Conservation (phyloP, 2,113 vertebrate species). For the Protobothrops flavoviridis region DNA sequence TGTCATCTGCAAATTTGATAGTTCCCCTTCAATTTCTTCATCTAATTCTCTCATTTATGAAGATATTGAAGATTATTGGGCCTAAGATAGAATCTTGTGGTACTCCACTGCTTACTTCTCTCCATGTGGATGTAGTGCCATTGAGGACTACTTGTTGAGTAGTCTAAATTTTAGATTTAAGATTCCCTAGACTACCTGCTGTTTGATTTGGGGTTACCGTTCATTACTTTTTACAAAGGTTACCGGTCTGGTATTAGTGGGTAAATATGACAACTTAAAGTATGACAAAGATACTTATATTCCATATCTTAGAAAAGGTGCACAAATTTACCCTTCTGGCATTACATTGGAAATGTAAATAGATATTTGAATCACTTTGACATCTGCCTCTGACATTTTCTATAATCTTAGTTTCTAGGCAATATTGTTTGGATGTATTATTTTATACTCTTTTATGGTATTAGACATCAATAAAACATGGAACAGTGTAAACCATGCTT, state of each 20-base stretch:
- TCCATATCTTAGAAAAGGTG: neutral
- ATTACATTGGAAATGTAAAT: neutral
- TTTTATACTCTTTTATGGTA: neutral
- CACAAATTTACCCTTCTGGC: neutral
- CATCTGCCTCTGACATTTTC: neutral
- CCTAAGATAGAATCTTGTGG: too few relatives aligned
- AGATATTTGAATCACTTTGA: neutral
- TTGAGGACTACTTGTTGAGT: too few relatives aligned
- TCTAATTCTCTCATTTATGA: too few relatives aligned
- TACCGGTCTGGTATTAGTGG: neutral
- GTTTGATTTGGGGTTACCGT: neutral
- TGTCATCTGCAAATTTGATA: too few relatives aligned
- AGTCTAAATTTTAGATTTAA: too few relatives aligned
- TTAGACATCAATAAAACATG: neutral
- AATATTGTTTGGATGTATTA: neutral
- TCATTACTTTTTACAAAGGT: neutral
- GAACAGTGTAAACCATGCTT: neutral
- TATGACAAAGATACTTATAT: neutral
- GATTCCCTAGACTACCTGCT: too few relatives aligned
- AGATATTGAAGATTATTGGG: too few relatives aligned
- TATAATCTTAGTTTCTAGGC: neutral
- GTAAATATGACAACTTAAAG: neutral
- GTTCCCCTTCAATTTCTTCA: too few relatives aligned
- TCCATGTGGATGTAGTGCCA: too few relatives aligned
- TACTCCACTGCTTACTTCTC: too few relatives aligned